Evolutionary conservation across 2,797 vertebrate genomes (phyloP), one percentile per base, ranked within the genome.

Genomic region (Lagodon rhomboides): DNA sequence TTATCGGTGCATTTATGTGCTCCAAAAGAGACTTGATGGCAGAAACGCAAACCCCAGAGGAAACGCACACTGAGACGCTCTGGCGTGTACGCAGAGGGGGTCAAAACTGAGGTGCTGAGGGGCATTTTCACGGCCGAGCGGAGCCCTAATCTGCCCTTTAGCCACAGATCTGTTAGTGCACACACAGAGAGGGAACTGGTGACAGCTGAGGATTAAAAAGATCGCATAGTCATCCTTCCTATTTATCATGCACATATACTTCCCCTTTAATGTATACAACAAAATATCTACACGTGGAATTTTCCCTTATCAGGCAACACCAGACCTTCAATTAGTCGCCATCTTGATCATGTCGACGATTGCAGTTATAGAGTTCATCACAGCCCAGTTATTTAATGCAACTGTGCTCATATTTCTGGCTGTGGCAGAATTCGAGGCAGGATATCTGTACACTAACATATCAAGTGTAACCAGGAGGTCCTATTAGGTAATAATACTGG

Each of bases 71-170:
- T 50, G 54, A 75, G 77, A 72, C 1, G 0, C 53, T 12, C 12
- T 56, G 68, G 74, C 44, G 43, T 77, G 22, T 58, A 58, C 13
- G 50, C 70, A 44, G n/a, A 66, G 67, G 34, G 77, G 43, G 61
- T 75, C 62, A 62, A 61, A 77, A 66, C 73, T 50, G 60, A 62
- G 65, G 73, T 23, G 56, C 44, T 75, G 68, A 70, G 68, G 82
- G 79, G 68, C 53, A 54, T 91, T 93, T 94, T 92, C 75, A 93
- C 50, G 61, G 87, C 81, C 51, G 80, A 86, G 67, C 88, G 83
- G 91, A 92, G 80, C 75, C 56, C 59, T 93, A 91, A 95, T 93
- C 88, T 87, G 80, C 81, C 84, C 88, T 90, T 85, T 77, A 89
- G 87, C 80, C 79, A 84, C 71, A 70, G 71, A 86, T 79, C 83